A percentile compares a stretch with the other conserved stretches of the same genome.
phyloP scores from a whole-genome alignment of 2,888 invertebrate species.

The Empis stercorea region DNA sequence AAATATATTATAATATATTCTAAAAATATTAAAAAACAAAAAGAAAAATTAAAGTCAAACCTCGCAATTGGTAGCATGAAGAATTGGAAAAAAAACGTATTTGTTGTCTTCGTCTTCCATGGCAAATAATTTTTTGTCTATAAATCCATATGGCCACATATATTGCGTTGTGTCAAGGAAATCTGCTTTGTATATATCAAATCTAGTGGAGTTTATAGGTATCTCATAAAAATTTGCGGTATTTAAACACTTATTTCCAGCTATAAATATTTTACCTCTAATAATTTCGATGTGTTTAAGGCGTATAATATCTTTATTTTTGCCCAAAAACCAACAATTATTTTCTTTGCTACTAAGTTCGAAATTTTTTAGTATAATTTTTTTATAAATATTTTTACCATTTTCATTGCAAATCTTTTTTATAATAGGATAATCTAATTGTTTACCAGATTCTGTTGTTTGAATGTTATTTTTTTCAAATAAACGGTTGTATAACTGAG shows the following conservation, averaged over 20 bases:
- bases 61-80: neutral
- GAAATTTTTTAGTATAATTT: neutral
- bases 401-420: neutral
- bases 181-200: neutral
- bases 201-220: neutral
- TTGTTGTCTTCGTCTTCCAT: neutral
- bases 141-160: neutral
- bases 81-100: constrained; percentile 2
- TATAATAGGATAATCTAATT: neutral
- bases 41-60: neutral
- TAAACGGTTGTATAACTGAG: constrained; percentile 14
- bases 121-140: constrained; percentile 2
- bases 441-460: neutral
- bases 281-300: neutral
- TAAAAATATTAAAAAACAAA: neutral
- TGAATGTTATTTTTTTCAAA: constrained; percentile 4
- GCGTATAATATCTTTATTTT: neutral
- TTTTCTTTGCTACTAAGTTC: neutral
- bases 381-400: constrained; percentile 1
- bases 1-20: neutral
- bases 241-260: neutral
- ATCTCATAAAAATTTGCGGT: neutral
- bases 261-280: neutral
- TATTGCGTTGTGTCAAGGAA: neutral
- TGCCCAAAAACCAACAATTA: neutral